These are phyloP conservation scores for Acrossocheilus fasciatus DNA, from an alignment of 2,797 vertebrate genomes.

Conservation along the genomic window DNA sequence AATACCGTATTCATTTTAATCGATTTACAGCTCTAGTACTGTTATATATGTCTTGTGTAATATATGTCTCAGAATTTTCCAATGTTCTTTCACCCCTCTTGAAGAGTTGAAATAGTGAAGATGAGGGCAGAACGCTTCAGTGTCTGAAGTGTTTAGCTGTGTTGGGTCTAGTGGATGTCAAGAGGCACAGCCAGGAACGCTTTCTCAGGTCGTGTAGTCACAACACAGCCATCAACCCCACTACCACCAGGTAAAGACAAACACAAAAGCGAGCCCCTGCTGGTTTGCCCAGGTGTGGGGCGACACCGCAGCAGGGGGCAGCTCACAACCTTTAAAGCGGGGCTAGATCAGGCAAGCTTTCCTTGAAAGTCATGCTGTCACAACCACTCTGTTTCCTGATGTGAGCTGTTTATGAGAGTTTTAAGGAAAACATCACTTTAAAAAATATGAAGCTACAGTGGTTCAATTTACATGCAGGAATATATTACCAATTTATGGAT, in stretches of 20 bases:
- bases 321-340: constrained; percentile 59
- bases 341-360: constrained; percentile 41
- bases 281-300: constrained; percentile 56
- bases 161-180: constrained; percentile 53
- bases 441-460: neutral
- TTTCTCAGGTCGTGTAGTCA: constrained; percentile 43
- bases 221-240: constrained; percentile 5
- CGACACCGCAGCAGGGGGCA: constrained; percentile 56
- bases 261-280: constrained; percentile 51
- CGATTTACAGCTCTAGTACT: neutral
- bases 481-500: neutral
- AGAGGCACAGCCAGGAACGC: constrained; percentile 25
- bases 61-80: too few species aligned
- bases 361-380: constrained; percentile 52
- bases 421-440: neutral
- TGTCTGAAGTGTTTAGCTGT: constrained; percentile 53
- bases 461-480: neutral
- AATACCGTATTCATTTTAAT: neutral
- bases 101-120: constrained; percentile 35
- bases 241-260: constrained; percentile 52
- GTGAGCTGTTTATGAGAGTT: constrained; percentile 31
- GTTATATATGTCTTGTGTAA: neutral
- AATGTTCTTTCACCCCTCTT: constrained; percentile 14
- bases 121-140: constrained; percentile 33
- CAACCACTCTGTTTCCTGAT: constrained; percentile 39